Evolutionary conservation across 2,888 invertebrate genomes (phyloP), one percentile per base, ranked within the genome.

Genomic region (Eurytoma adleriae): DNA sequence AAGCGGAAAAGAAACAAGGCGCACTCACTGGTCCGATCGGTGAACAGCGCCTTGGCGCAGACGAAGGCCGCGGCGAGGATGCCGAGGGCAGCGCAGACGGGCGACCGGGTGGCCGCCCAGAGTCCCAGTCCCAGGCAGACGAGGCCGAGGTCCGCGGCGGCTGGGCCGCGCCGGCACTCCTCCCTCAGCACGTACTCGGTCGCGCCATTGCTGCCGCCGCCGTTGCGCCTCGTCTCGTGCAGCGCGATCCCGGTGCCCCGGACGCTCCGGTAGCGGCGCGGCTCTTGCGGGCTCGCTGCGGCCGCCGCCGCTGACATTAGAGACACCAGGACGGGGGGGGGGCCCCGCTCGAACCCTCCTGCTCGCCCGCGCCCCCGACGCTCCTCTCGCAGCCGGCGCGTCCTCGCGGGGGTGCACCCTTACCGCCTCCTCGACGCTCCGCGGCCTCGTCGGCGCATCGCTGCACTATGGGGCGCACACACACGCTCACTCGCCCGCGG

Each of bases 291-390:
- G 62, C 61, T 40, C 57, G 30, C 27, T 3, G 62, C 50, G 72
- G 72, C 61, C 72, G 76, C 71, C 54, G 76, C 54, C 57, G 81
- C 76, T 79, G 79, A 82, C 81, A 82, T 82, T 79, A 79, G 81
- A 68, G 81, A 68, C 20, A 48, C 61, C 52, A 14, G 40, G 24
- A 48, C 20, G 76, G 79, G 74, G 75, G 72, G 24, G 24, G 24
- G 40, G 68, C 73, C 40, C 27, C 56, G 16, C 30, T 30, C 18
- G 16, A 24, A n/a, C 77, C 77, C 71, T 76, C 71, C 67, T 59
- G 64, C 54, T 54, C 54, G 13, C 54, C 16, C 27, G 13, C 27
- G 30, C 61, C 27, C 27, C 14, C 61, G 61, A 59, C 27, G 20
- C 61, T 5, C 24, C 4, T 27, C 24, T 24, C 30, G 27, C 27